phyloP scores from a whole-genome alignment of 2,797 vertebrate species.

The Sebastes goodei region DNA sequence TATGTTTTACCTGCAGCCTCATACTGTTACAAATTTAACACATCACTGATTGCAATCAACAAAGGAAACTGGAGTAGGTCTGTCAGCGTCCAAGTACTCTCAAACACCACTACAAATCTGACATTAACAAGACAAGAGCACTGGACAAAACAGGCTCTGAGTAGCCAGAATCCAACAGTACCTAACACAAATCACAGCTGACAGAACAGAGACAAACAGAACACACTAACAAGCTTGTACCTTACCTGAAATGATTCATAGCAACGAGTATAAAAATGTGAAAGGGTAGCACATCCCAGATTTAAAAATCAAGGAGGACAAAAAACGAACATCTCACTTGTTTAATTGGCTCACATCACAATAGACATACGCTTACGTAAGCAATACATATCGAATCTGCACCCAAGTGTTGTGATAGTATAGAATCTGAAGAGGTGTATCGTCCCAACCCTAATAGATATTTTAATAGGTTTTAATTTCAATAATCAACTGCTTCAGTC shows the following conservation, averaged over 20 bases:
- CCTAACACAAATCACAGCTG: conserved; percentile 24
- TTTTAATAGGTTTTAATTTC: not conserved
- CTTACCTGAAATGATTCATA: conserved; percentile 11
- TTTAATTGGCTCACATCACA: no score
- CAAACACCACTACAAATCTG: conserved; percentile 8
- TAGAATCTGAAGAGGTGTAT: fast-evolving
- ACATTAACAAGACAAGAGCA: conserved; percentile 17
- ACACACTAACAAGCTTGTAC: not conserved
- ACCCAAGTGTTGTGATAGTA: no score
- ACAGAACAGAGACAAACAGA: conserved; percentile 4
- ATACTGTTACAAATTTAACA: not conserved
- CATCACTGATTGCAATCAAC: conserved; percentile 7
- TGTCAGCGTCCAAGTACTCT: not conserved
- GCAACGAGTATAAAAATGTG: not conserved
- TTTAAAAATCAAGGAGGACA: no score
- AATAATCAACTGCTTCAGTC: not conserved
- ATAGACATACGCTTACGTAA: fast-evolving
- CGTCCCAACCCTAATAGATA: not conserved
- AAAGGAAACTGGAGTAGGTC: conserved; percentile 16
- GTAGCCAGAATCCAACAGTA: not conserved
- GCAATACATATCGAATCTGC: no score
- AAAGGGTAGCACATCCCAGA: no score
- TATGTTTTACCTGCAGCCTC: not conserved
- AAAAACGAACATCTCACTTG: no score
- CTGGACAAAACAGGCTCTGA: not conserved